Base-by-base conservation (phyloP, 2,888 invertebrate species). In the Spodoptera picta region DNA sequence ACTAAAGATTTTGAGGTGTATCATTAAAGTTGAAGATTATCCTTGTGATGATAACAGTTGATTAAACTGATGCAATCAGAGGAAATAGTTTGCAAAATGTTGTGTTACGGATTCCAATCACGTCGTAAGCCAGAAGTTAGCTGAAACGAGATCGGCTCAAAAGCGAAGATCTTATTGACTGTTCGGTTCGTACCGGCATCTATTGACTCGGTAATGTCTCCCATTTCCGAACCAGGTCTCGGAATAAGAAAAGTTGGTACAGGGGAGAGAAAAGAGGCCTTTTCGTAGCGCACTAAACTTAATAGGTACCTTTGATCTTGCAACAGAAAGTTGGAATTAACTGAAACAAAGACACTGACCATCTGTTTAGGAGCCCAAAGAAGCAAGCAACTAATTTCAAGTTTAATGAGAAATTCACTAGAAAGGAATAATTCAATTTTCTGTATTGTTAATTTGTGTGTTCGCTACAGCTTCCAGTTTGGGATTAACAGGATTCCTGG, bases 121-220 rank as follows among this genome's bases (percentile, higher is more conserved):
- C 88, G 86, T 85, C 82, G 81, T 79, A 80, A 84, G 81, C 83
- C 82, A 85, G 88, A 88, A 88, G 86, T 90, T 87, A 87, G 86
- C 84, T 85, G 84, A 86, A 88, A 90, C 86, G 87, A 86, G 90
- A 87, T 81, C 82, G 84, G 81, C 84, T 88, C 87, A 86, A 87
- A 89, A 89, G 87, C 88, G 84, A 83, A 87, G 84, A 83, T 87
- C 90, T 88, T 89, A 91, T 91, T 90, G 91, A 90, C 89, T 90
- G 89, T 88, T 87, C 88, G 85, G 83, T 88, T 87, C 89, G 89
- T 86, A 87, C 74, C 86, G 83, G 83, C 87, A 85, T 89, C 92
- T 91, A 92, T 93, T 92, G 92, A 92, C 91, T 92, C 89, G 72
- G 90, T 93, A 93, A 93, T 92, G 91, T 92, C 90, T 86, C 90